A percentile compares a stretch with the other conserved stretches of the same genome.
Evolutionary conservation across 2,888 invertebrate species (phyloP).

Genomic region (Ephialtes manifestator): DNA sequence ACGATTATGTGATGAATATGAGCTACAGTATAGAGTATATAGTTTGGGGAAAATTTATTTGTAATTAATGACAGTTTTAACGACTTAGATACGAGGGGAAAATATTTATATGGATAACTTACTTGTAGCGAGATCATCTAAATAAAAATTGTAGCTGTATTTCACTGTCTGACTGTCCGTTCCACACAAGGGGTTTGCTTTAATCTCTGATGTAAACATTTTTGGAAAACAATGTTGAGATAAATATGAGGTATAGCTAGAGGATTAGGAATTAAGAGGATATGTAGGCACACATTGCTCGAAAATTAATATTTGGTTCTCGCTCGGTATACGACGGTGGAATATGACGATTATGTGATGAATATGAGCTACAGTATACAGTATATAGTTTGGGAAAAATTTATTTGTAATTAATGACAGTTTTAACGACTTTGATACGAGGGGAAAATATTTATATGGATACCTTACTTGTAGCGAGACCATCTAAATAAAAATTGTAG

Average conservation of each 20-base stretch:
- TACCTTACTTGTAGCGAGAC: neutral
- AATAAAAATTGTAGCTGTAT: neutral
- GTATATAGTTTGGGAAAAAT: neutral
- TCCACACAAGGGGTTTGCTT: neutral
- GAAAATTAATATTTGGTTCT: neutral
- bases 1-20: neutral
- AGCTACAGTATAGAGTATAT: neutral
- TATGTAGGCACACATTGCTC: neutral
- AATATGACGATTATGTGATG: neutral
- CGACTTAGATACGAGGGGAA: neutral
- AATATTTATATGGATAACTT: neutral
- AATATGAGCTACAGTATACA: neutral
- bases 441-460: neutral
- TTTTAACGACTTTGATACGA: neutral
- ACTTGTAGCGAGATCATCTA: neutral
- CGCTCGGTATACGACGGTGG: neutral
- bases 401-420: neutral
- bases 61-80: neutral
- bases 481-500: neutral
- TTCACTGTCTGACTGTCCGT: no score
- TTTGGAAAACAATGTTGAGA: neutral
- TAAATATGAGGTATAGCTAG: neutral
- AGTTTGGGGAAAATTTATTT: neutral
- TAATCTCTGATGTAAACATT: neutral
- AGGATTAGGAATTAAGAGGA: neutral